Conservation (phyloP, 2,888 invertebrate genomes). For the Rhingia campestris region DNA sequence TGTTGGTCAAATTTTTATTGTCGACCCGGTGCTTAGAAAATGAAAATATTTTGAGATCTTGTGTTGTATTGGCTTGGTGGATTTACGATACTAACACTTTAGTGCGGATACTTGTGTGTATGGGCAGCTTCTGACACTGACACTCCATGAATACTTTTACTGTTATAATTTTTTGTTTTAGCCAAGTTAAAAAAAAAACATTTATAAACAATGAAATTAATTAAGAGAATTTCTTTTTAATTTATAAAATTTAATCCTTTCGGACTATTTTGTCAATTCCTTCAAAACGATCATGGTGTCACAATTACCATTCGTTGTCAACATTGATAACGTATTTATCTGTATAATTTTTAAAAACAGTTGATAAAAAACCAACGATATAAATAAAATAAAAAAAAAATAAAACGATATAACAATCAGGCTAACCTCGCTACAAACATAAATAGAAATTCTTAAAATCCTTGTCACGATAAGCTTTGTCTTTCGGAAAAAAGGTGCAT, state of each 20-base stretch:
- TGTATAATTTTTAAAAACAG: constrained; percentile 5
- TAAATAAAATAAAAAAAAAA: constrained; percentile 15
- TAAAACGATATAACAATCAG: constrained; percentile 51
- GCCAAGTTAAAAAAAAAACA: no score
- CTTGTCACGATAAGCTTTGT: constrained; percentile 9
- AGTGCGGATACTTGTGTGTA: no score
- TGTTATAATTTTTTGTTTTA: no score
- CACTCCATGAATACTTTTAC: no score
- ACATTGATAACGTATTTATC: background rate
- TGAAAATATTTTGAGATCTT: no score
- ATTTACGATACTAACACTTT: no score
- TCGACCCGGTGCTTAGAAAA: no score
- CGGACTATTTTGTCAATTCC: background rate
- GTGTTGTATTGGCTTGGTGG: no score
- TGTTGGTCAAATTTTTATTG: no score
- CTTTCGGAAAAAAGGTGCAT: constrained; percentile 8
- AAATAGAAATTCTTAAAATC: constrained; percentile 15
- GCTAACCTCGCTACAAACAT: constrained; percentile 48
- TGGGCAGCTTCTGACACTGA: no score
- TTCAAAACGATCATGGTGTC: background rate
- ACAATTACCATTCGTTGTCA: background rate
- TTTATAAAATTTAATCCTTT: background rate
- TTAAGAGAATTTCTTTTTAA: background rate
- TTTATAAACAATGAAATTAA: background rate
- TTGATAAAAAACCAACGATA: constrained; percentile 40